Evolutionary conservation across 2,797 vertebrate species (phyloP).

Genomic region (Microctenopoma lineatum): DNA sequence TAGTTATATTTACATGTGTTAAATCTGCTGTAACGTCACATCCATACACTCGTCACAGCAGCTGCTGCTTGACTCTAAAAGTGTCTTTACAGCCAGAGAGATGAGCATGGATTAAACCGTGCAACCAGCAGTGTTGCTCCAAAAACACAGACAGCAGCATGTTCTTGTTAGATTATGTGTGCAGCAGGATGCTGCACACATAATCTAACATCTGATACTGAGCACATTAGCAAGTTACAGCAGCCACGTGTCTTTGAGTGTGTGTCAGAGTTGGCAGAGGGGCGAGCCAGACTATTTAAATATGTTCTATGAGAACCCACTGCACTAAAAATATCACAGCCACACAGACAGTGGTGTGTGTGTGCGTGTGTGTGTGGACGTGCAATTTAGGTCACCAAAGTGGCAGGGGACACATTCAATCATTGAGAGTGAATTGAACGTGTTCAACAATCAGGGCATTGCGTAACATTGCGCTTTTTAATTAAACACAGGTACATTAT

Average conservation of each 20-base stretch:
- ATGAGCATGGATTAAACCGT: neutral
- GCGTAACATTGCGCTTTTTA: conserved; percentile 59
- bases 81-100: neutral
- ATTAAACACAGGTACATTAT: conserved; percentile 65
- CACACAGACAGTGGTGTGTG: conserved; percentile 18
- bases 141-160: conserved; percentile 4
- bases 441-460: conserved; percentile 71
- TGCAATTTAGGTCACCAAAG: conserved; percentile 66
- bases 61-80: neutral
- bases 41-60: neutral
- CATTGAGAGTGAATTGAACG: conserved; percentile 61
- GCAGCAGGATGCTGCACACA: conserved; percentile 37
- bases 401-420: conserved; percentile 70
- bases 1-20: conserved; percentile 11
- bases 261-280: conserved; percentile 50
- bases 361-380: conserved; percentile 7
- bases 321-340: conserved; percentile 67
- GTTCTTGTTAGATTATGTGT: conserved; percentile 8
- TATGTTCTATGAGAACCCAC: conserved; percentile 36
- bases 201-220: too few species aligned
- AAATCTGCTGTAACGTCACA: conserved; percentile 20
- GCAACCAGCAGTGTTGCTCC: neutral
- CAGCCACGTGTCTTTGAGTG: conserved; percentile 50
- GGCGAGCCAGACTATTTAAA: conserved; percentile 54
- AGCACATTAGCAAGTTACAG: conserved; percentile 39